These are phyloP conservation scores for Philaenus spumarius DNA, from an alignment of 1,140 invertebrate genomes.

Conservation along the genomic window DNA sequence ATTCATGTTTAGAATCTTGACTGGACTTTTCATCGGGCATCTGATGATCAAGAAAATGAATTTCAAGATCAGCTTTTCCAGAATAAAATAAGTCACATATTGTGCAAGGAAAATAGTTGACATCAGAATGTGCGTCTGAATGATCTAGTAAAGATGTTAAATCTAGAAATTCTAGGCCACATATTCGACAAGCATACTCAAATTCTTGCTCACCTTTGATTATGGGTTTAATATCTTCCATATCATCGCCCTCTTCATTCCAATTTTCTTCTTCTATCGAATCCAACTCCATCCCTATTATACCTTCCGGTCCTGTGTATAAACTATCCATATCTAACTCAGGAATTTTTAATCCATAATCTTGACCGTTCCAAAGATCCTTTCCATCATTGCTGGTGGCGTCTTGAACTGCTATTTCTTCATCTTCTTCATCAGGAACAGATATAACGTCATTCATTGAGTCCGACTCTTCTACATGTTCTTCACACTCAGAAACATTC, in stretches of 20 bases:
- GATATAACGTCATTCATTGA: background rate
- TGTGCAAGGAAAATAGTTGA: slow-evolving; percentile 17
- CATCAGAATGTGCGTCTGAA: slow-evolving; percentile 19
- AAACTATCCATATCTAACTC: slow-evolving; percentile 17
- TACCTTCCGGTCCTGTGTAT: slow-evolving; percentile 14
- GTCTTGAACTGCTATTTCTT: background rate
- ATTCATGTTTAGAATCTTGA: background rate
- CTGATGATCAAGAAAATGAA: slow-evolving; percentile 20
- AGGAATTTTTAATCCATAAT: slow-evolving; percentile 3
- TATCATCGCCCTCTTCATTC: background rate
- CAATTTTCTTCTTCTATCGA: slow-evolving; percentile 17
- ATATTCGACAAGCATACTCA: slow-evolving; percentile 18
- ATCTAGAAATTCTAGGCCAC: slow-evolving; percentile 17
- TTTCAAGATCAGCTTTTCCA: slow-evolving; percentile 15
- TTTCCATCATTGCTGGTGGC: background rate
- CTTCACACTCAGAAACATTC: background rate
- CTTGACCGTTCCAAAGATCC: slow-evolving; percentile 10
- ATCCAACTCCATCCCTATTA: slow-evolving; percentile 17
- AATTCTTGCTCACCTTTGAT: slow-evolving; percentile 6
- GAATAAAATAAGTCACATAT: slow-evolving; percentile 17
- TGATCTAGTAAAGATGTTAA: slow-evolving; percentile 15
- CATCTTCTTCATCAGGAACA: background rate
- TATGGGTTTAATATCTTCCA: background rate
- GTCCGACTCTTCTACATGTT: background rate
- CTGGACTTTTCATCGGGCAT: background rate